Conservation (phyloP, 2,797 vertebrate genomes). For the Poecilia velifera region DNA sequence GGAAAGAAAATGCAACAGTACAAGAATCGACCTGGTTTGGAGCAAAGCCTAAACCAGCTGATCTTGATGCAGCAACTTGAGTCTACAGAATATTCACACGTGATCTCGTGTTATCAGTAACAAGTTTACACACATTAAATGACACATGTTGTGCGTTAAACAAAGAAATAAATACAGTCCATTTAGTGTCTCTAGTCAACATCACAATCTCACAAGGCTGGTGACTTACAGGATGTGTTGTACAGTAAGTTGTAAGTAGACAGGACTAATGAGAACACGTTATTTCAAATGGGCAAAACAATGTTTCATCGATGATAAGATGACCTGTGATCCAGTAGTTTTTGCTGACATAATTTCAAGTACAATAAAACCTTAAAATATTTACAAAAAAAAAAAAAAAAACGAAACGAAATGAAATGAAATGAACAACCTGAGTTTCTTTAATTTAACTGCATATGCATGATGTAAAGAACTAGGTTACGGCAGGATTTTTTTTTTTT, state of each 20-base stretch:
- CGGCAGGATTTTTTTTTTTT: not conserved
- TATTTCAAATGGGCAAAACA: slow-evolving; percentile 15
- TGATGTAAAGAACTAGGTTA: slow-evolving; percentile 17
- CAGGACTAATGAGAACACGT: slow-evolving; percentile 1
- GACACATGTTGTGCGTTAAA: slow-evolving; percentile 25
- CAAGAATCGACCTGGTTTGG: slow-evolving; percentile 21
- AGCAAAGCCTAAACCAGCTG: not conserved
- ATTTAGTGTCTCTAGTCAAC: slow-evolving; percentile 53
- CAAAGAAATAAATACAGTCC: slow-evolving; percentile 54
- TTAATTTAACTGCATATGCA: slow-evolving; percentile 3
- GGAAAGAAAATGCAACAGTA: slow-evolving; percentile 15
- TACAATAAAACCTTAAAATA: slow-evolving; percentile 21
- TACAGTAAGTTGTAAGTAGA: slow-evolving; percentile 13
- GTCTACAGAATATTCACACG: slow-evolving; percentile 39
- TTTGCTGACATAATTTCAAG: slow-evolving; percentile 39
- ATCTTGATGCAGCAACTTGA: slow-evolving; percentile 12
- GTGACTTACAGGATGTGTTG: slow-evolving; percentile 1
- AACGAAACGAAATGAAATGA: too few species aligned
- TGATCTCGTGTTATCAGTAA: slow-evolving; percentile 24
- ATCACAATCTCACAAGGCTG: not conserved
- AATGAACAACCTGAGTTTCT: slow-evolving; percentile 46
- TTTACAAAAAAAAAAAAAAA: slow-evolving; percentile 1
- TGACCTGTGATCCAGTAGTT: not conserved
- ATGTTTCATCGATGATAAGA: slow-evolving; percentile 15
- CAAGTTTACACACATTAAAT: slow-evolving; percentile 13